Conservation (phyloP, 2,888 invertebrate genomes). For the Tanypteryx hageni region DNA sequence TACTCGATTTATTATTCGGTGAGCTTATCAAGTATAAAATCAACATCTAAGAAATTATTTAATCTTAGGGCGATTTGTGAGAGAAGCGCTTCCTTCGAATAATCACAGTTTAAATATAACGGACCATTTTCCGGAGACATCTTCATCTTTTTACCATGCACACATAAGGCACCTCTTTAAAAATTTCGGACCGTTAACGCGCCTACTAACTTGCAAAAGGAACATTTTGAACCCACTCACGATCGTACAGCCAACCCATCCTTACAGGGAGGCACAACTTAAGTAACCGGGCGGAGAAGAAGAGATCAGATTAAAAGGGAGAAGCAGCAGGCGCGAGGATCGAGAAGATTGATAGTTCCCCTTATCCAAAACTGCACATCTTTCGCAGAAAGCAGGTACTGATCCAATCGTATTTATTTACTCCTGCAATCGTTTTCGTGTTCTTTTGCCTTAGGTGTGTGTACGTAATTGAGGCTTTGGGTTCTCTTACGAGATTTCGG, state of each 20-base stretch:
- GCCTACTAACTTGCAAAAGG: background rate
- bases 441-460: background rate
- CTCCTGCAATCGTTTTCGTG: background rate
- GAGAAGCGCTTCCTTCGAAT: too few species aligned
- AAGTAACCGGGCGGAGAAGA: background rate
- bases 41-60: too few species aligned
- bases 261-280: background rate
- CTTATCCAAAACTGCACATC: conserved; percentile 53
- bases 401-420: conserved; percentile 47
- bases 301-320: background rate
- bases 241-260: background rate
- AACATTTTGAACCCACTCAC: background rate
- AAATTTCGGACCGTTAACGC: background rate
- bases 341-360: conserved; percentile 25
- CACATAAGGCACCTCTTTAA: background rate
- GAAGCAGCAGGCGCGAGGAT: background rate
- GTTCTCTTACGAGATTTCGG: background rate
- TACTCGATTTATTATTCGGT: too few species aligned
- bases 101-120: too few species aligned
- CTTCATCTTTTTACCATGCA: too few species aligned
- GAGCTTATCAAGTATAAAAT: too few species aligned
- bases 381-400: conserved; percentile 47
- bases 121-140: too few species aligned
- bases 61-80: too few species aligned
- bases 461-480: conserved; percentile 23